Conservation (phyloP, 1,140 invertebrate genomes). For the Oscheius sp. region DNA sequence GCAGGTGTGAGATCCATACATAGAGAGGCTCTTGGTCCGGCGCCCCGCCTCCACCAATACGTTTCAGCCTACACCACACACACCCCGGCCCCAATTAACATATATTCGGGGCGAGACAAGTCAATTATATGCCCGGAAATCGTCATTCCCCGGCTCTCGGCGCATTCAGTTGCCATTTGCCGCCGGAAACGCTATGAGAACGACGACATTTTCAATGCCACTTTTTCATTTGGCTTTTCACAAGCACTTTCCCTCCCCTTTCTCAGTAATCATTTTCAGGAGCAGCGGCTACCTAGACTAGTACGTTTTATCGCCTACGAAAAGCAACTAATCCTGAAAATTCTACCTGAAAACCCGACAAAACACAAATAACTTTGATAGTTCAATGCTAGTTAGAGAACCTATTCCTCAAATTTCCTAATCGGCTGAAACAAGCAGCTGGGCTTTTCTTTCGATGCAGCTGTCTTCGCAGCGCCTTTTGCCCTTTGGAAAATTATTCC, state of each 20-base stretch:
- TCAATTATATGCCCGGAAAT: slow-evolving; percentile 12
- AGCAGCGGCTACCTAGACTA: no score
- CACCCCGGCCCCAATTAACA: slow-evolving; percentile 2
- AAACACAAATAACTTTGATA: no score
- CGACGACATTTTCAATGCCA: no score
- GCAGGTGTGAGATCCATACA: slow-evolving; percentile 4
- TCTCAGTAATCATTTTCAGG: background rate
- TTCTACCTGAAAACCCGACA: no score
- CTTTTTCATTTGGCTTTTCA: background rate
- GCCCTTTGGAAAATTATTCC: background rate
- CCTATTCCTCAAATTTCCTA: no score
- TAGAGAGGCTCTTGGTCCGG: background rate
- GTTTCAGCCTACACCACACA: background rate
- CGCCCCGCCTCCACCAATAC: background rate
- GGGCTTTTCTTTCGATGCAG: no score
- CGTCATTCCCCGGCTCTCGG: background rate
- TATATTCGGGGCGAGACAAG: slow-evolving; percentile 10
- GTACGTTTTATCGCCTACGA: no score
- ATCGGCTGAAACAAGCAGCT: background rate
- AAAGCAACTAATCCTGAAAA: no score
- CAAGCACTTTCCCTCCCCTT: background rate
- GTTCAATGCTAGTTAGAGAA: no score
- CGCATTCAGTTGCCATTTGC: no score
- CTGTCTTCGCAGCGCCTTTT: no score
- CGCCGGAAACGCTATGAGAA: no score